A percentile compares a stretch with the other conserved stretches of the same genome.
phyloP scores from a whole-genome alignment of 2,888 invertebrate genomes.

The Himalopsyche tibetana region DNA sequence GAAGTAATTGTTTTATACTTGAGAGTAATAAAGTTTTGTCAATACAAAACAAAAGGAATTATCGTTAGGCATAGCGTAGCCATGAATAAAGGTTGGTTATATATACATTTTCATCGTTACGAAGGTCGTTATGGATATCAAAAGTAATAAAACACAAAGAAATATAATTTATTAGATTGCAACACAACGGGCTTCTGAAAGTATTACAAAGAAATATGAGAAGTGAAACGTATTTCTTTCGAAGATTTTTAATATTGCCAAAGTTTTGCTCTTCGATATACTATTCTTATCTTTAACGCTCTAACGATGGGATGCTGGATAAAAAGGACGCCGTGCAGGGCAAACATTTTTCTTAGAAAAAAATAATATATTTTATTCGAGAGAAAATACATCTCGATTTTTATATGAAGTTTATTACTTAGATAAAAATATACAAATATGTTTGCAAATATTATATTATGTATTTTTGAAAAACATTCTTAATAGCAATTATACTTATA shows the following conservation, averaged over 20 bases:
- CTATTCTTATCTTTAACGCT: background rate
- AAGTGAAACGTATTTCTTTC: slow-evolving; percentile 35
- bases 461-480: no score
- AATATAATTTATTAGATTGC: slow-evolving; percentile 45
- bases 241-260: slow-evolving; percentile 47
- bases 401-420: no score
- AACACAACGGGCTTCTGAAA: slow-evolving; percentile 14
- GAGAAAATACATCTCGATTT: no score
- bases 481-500: no score
- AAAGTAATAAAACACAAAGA: slow-evolving; percentile 44
- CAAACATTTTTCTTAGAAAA: background rate
- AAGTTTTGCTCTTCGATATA: slow-evolving; percentile 43
- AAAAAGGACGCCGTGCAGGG: background rate
- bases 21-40: no score
- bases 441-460: no score
- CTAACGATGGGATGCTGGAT: slow-evolving; percentile 7
- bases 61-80: no score
- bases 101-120: background rate
- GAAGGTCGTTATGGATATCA: slow-evolving; percentile 42
- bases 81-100: background rate
- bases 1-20: no score
- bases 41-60: no score
- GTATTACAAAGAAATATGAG: slow-evolving; percentile 31
- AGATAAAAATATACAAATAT: no score
- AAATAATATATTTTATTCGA: no score